These are phyloP conservation scores for Thunnus albacares DNA, from an alignment of 2,797 vertebrate genomes.

Conservation along the genomic window DNA sequence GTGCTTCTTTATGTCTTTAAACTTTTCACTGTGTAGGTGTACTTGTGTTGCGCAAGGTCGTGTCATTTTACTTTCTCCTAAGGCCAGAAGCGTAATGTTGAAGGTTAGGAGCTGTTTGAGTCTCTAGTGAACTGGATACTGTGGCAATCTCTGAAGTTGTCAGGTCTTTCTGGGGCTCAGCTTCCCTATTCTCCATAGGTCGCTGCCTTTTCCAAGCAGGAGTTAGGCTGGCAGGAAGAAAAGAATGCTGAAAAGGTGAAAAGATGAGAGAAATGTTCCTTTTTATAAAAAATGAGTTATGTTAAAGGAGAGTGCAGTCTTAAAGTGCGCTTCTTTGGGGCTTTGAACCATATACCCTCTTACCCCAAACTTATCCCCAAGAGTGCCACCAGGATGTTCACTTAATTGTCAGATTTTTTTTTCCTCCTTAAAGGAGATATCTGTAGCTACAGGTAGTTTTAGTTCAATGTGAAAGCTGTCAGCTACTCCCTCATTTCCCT, in stretches of 20 bases:
- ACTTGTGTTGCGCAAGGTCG: slow-evolving; percentile 23
- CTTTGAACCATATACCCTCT: slow-evolving; percentile 73
- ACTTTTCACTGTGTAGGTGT: slow-evolving; percentile 35
- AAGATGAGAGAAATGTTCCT: slow-evolving; percentile 57
- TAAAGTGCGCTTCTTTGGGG: slow-evolving; percentile 74
- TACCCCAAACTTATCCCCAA: slow-evolving; percentile 69
- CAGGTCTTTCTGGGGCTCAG: slow-evolving; percentile 78
- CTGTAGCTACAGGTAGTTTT: slow-evolving; percentile 55
- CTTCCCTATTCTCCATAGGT: slow-evolving; percentile 83
- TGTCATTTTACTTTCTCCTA: slow-evolving; percentile 67
- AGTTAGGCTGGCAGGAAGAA: slow-evolving; percentile 74
- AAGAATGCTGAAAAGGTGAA: slow-evolving; percentile 73
- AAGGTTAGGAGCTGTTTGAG: slow-evolving; percentile 69
- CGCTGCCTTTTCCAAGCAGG: slow-evolving; percentile 75
- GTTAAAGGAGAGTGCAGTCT: slow-evolving; percentile 76
- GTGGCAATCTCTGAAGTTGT: slow-evolving; percentile 79
- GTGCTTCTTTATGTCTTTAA: slow-evolving; percentile 18
- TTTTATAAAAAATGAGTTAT: slow-evolving; percentile 67
- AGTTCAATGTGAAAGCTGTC: slow-evolving; percentile 33
- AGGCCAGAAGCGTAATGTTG: slow-evolving; percentile 75
- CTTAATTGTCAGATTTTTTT: slow-evolving; percentile 72
- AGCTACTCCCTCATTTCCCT: slow-evolving; percentile 31
- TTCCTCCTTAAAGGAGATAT: slow-evolving; percentile 37
- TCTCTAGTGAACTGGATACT: slow-evolving; percentile 78
- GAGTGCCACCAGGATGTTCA: slow-evolving; percentile 64